These are phyloP conservation scores for Bubo scandiacus DNA, from an alignment of 2,113 vertebrate species.

Conservation along the genomic window DNA sequence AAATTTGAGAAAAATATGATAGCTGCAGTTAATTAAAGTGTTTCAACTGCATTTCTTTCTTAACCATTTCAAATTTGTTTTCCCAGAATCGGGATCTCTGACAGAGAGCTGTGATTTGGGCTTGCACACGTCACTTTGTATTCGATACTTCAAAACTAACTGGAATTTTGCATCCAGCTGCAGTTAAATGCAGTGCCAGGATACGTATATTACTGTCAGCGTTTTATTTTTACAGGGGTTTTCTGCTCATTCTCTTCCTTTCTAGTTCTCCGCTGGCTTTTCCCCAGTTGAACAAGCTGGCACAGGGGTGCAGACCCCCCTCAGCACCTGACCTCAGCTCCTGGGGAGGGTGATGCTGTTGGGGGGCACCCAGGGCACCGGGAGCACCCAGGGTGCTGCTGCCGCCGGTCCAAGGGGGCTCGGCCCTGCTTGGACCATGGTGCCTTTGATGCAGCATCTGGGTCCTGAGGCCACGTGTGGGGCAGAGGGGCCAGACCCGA, in stretches of 20 bases:
- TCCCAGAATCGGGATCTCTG: background rate
- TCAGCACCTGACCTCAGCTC: accelerated
- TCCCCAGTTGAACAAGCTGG: background rate
- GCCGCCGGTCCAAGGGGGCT: no score
- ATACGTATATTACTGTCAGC: accelerated
- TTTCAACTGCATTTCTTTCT: background rate
- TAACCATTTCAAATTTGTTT: background rate
- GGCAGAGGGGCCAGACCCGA: no score
- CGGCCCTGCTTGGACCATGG: no score
- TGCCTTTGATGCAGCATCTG: no score
- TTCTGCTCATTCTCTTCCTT: background rate
- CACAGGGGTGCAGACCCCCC: background rate
- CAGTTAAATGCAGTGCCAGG: background rate
- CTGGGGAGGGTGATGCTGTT: background rate
- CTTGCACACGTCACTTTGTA: background rate
- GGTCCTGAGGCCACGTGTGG: no score
- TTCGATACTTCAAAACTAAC: background rate
- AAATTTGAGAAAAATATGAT: background rate
- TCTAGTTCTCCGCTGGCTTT: background rate
- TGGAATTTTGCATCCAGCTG: background rate
- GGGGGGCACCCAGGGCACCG: no score
- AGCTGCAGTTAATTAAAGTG: background rate
- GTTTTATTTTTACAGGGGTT: background rate
- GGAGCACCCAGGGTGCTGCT: no score
- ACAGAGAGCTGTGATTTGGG: background rate